Evolutionary conservation across 2,888 invertebrate species (phyloP), one percentile per base, ranked within the genome.

Genomic region (Drymonia ruficornis): DNA sequence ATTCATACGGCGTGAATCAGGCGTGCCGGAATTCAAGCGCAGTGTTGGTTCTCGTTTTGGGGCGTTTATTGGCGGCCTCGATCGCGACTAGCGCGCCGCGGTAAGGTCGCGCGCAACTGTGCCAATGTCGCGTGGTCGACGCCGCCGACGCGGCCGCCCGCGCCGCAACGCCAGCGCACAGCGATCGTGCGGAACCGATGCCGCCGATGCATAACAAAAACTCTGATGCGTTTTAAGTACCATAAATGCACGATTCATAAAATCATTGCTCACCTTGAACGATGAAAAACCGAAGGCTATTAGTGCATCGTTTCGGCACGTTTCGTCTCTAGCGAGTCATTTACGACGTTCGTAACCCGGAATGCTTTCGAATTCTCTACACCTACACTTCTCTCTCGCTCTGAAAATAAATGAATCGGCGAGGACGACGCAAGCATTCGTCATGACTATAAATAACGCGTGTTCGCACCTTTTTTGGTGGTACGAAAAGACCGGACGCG

Each of bases 381-480:
- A 70, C 82, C 80, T 78, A 84, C 84, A 75, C 79, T 70, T 77
- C 75, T 83, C 78, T 74, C 80, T 78, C 79, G 70, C 71, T 84
- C 84, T 81, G 83, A 83, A 88, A 89, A 89, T 89, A 89, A 83
- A 84, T 80, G 78, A 79, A 76, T 78, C 76, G 70, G 65, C 72
- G 80, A 81, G 78, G 79, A 83, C 83, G 83, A 79, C 73, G 78
- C 77, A 69, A 77, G 74, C 74, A 81, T 86, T 90, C 84, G 88
- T 91, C 91, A 91, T 77, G 76, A 74, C 83, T 89, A 89, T 89
- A 88, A 90, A 91, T 90, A 90, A 84, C 70, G 79, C 69, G 67
- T 84, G 88, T 88, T 89, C 91, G 86, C 89, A 89, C 91, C 91
- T 90, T 91, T 91, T 92, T 91, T 87, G 90, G 91, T 83, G 76